A percentile compares a stretch with the other conserved stretches of the same genome.
These are phyloP conservation scores for Leptogaster cylindrica DNA, from an alignment of 2,888 invertebrate genomes.

Conservation along the genomic window DNA sequence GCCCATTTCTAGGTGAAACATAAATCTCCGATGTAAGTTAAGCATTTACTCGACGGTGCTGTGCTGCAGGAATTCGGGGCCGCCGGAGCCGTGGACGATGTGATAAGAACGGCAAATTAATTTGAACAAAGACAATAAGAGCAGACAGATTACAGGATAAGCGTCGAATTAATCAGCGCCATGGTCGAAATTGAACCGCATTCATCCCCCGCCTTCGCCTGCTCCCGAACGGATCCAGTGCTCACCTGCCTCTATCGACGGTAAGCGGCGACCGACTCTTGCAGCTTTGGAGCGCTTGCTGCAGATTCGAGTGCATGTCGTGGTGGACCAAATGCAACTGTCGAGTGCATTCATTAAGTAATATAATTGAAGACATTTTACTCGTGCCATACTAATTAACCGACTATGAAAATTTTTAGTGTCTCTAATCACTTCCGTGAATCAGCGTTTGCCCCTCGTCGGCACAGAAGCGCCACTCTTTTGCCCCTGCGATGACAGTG, in stretches of 20 bases:
- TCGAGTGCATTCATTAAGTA: constrained; percentile 7
- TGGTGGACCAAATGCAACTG: not conserved
- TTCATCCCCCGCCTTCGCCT: no score
- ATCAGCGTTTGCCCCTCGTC: no score
- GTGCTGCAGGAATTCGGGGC: not conserved
- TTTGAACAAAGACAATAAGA: constrained; percentile 5
- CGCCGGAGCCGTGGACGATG: not conserved
- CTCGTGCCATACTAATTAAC: not conserved
- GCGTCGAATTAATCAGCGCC: no score
- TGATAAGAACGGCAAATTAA: constrained; percentile 17
- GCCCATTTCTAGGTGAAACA: not conserved
- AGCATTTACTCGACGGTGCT: no score
- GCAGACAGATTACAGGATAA: no score
- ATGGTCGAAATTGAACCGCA: no score
- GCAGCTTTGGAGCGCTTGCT: not conserved
- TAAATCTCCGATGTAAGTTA: not conserved
- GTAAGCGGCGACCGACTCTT: not conserved
- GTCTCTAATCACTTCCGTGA: not conserved
- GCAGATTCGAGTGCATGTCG: not conserved
- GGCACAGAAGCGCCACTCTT: no score
- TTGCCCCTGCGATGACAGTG: no score
- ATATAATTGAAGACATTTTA: constrained; percentile 1
- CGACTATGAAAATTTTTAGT: constrained; percentile 8
- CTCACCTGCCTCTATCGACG: not conserved
- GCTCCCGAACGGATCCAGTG: not conserved